A percentile compares a stretch with the other conserved stretches of the same genome.
These are phyloP conservation scores for Rhorus exstirpatorius DNA, from an alignment of 2,888 invertebrate species.

Conservation along the genomic window DNA sequence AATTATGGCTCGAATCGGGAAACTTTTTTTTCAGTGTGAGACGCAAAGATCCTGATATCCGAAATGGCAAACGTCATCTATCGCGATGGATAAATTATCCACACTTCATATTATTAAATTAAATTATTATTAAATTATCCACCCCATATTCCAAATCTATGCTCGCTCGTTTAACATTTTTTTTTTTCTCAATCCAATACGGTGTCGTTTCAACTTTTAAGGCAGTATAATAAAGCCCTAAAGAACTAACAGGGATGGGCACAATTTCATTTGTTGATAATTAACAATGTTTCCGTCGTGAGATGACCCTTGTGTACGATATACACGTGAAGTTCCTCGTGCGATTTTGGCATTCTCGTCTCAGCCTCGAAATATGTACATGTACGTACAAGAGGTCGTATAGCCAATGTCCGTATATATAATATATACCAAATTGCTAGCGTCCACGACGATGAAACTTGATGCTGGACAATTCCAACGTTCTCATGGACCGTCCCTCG, in stretches of 20 bases:
- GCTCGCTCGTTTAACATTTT: conserved; percentile 49
- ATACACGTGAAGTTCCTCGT: too few species aligned
- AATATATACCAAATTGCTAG: conserved; percentile 71
- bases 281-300: too few species aligned
- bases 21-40: too few species aligned
- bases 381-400: conserved; percentile 49
- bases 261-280: too few species aligned
- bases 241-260: too few species aligned
- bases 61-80: conserved; percentile 58
- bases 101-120: conserved; percentile 66
- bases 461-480: conserved; percentile 21
- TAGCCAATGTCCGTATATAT: conserved; percentile 57
- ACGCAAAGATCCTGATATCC: conserved; percentile 44
- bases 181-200: too few species aligned
- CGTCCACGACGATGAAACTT: conserved; percentile 58
- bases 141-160: conserved; percentile 20
- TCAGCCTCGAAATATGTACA: conserved; percentile 72
- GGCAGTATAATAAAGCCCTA: too few species aligned
- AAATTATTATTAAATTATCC: too few species aligned
- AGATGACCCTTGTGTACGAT: conserved; percentile 6
- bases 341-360: conserved; percentile 82
- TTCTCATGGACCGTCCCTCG: conserved; percentile 25
- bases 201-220: too few species aligned
- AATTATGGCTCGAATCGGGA: too few species aligned
- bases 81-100: conserved; percentile 62